Percentiles rank a stretch among this genome's conserved stretches.
Evolutionary conservation across 2,797 vertebrate species (phyloP).

Genomic region (Platyrinchus mystaceus): DNA sequence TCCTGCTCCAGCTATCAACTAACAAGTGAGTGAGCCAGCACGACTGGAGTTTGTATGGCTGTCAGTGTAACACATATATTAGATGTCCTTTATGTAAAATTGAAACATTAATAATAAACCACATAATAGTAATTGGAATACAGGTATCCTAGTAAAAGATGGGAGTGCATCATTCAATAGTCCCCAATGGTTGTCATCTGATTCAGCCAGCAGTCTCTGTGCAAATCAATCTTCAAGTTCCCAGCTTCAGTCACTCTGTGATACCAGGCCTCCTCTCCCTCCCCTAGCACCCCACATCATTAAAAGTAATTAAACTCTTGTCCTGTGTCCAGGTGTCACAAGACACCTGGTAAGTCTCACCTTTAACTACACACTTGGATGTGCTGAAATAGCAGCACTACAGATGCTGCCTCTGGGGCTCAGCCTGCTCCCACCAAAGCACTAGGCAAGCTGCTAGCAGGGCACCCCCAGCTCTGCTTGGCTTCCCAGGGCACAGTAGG

Average conservation of each 20-base stretch:
- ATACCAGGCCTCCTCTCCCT: neutral
- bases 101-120: neutral
- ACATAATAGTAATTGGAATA: neutral
- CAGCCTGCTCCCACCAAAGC: neutral
- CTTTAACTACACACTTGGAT: neutral
- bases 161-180: rapidly evolving
- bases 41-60: rapidly evolving
- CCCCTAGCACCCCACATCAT: neutral
- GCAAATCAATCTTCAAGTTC: neutral
- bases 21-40: neutral
- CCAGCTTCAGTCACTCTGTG: neutral
- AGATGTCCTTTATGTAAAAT: neutral
- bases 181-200: neutral
- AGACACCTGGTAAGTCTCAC: slow-evolving; percentile 54
- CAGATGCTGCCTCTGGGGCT: neutral
- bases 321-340: neutral
- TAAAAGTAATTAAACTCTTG: slow-evolving; percentile 55
- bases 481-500: neutral
- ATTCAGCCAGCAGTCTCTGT: neutral
- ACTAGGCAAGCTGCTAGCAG: rapidly evolving
- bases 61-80: neutral
- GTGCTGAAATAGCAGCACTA: neutral
- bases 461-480: neutral
- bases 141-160: neutral
- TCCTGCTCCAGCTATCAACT: neutral